These are phyloP conservation scores for Steinernema hermaphroditum DNA, from an alignment of 2,888 invertebrate genomes.

Conservation along the genomic window DNA sequence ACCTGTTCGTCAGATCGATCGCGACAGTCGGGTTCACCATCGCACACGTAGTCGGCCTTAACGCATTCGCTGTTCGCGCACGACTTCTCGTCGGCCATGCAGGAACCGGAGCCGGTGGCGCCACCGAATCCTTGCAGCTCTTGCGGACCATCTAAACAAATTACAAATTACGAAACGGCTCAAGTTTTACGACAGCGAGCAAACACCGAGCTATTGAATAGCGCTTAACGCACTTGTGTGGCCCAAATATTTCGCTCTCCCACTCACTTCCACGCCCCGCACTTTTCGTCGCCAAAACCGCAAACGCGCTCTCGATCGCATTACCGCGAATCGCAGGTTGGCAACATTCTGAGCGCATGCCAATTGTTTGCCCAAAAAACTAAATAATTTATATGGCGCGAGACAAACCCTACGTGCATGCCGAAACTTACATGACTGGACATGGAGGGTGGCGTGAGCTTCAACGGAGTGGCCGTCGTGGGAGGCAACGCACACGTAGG, in stretches of 20 bases:
- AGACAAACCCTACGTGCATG: neutral
- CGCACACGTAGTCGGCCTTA: constrained; percentile 78
- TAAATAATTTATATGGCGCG: constrained; percentile 21
- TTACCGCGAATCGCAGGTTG: neutral
- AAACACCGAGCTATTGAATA: constrained; percentile 20
- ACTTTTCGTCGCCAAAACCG: constrained; percentile 25
- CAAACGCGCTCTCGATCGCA: constrained; percentile 22
- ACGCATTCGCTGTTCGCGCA: constrained; percentile 85
- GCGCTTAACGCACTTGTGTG: constrained; percentile 14
- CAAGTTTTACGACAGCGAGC: constrained; percentile 30
- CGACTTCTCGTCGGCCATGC: constrained; percentile 62
- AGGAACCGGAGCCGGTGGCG: constrained; percentile 29
- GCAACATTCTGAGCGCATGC: neutral
- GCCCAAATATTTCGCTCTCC: constrained; percentile 14
- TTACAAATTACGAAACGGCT: constrained; percentile 23
- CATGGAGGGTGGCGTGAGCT: constrained; percentile 57
- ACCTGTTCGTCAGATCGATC: constrained; percentile 78
- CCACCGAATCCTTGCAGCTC: constrained; percentile 46
- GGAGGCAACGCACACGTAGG: constrained; percentile 62
- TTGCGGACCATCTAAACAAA: constrained; percentile 59
- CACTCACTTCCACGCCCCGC: constrained; percentile 5
- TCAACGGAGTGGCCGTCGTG: constrained; percentile 62
- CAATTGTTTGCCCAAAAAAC: constrained; percentile 25
- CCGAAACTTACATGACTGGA: constrained; percentile 55
- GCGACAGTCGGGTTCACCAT: constrained; percentile 71